phyloP scores from a whole-genome alignment of 37 sponge, comb jelly and placozoan genomes.

The Tethya wilhelma region DNA sequence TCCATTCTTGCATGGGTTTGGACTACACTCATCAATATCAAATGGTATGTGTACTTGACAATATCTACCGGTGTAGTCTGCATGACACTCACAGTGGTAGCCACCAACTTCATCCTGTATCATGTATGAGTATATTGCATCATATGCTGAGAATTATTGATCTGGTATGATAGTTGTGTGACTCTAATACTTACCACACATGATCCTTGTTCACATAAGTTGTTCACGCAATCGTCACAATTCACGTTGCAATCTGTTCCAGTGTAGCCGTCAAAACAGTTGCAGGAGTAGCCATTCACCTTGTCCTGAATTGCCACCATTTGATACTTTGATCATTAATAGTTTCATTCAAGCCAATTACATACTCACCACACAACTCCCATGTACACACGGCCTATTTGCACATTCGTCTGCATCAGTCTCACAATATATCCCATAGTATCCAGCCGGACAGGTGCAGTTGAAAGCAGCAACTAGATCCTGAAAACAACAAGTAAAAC shows the following conservation, averaged over 20 bases:
- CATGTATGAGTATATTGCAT: neutral
- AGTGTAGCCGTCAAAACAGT: constrained; percentile 33
- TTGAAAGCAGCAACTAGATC: constrained; percentile 27
- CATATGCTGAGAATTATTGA: neutral
- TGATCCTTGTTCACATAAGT: neutral
- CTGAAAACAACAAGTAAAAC: neutral
- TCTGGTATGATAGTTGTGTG: no score
- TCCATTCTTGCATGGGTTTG: constrained; percentile 38
- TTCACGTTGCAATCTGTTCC: neutral
- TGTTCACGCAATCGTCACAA: neutral
- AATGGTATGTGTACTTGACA: constrained; percentile 44
- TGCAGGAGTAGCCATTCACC: constrained; percentile 41
- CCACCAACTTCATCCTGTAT: constrained; percentile 12
- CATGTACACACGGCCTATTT: constrained; percentile 57
- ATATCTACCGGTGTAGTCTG: constrained; percentile 23
- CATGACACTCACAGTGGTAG: constrained; percentile 19
- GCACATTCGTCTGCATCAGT: constrained; percentile 59
- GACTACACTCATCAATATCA: neutral
- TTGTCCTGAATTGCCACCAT: no score
- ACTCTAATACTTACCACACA: neutral
- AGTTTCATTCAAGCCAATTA: neutral
- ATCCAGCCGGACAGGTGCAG: constrained; percentile 68
- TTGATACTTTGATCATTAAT: neutral
- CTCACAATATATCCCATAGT: constrained; percentile 67
- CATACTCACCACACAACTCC: constrained; percentile 54